phyloP scores from a whole-genome alignment of 2,113 vertebrate genomes.

The Trichechus manatus region DNA sequence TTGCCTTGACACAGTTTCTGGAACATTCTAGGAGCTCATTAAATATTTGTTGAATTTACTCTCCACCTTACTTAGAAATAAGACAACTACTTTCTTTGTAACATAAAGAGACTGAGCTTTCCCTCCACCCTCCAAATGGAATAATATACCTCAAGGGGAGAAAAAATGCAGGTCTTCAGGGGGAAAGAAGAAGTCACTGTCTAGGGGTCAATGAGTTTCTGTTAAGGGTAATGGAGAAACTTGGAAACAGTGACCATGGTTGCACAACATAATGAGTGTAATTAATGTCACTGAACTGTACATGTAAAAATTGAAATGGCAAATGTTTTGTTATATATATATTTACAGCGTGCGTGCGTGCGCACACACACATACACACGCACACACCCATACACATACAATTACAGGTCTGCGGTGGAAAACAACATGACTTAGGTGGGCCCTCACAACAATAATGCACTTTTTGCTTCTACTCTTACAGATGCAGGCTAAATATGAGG shows the following conservation, averaged over 20 bases:
- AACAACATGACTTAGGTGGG: not conserved
- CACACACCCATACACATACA: not conserved
- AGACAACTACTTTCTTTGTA: constrained; percentile 49
- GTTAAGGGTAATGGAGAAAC: not conserved
- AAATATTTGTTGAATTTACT: not conserved
- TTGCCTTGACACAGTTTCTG: constrained; percentile 9
- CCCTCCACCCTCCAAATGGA: not conserved
- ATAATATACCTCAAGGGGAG: not conserved
- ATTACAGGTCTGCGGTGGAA: not conserved
- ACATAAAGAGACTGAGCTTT: not conserved
- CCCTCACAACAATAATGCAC: not conserved
- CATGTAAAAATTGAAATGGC: not conserved
- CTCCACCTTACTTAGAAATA: not conserved
- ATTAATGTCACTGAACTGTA: not conserved
- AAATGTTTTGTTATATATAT: not conserved
- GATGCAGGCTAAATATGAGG: not conserved
- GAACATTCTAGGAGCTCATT: not conserved
- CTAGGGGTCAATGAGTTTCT: not conserved
- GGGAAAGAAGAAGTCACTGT: not conserved
- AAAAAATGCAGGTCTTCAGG: not conserved
- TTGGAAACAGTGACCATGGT: not conserved
- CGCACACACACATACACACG: too few species aligned
- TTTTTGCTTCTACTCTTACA: not conserved
- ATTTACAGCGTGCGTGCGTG: not conserved
- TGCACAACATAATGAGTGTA: not conserved